Conservation (phyloP, 2,888 invertebrate species). For the Selenia dentaria region DNA sequence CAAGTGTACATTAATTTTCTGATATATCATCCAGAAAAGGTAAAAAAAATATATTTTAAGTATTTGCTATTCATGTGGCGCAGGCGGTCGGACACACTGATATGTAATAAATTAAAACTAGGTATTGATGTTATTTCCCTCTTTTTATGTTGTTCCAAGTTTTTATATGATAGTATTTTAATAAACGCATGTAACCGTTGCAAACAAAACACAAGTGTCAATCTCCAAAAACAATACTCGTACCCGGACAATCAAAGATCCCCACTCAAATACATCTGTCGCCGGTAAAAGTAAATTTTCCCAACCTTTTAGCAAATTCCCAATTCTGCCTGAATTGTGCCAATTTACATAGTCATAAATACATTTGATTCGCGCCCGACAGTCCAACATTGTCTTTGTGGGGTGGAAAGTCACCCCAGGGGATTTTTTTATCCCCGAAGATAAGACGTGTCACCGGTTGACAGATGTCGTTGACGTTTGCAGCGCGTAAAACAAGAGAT, state of each 20-base stretch:
- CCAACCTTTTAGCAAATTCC: conserved; percentile 58
- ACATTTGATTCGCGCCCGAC: conserved; percentile 62
- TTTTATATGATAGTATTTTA: no score
- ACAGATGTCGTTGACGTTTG: conserved; percentile 76
- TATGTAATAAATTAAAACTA: no score
- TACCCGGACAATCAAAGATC: conserved; percentile 44
- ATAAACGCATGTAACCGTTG: no score
- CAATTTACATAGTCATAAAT: conserved; percentile 84
- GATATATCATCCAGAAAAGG: no score
- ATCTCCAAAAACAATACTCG: conserved; percentile 29
- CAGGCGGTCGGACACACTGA: no score
- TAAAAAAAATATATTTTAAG: no score
- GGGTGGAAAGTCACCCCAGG: conserved; percentile 48
- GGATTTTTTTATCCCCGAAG: conserved; percentile 66
- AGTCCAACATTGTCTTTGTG: conserved; percentile 50
- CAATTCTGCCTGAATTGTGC: conserved; percentile 61
- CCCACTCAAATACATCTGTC: conserved; percentile 55
- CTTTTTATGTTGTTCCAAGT: no score
- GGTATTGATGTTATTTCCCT: no score
- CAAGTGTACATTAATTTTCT: no score
- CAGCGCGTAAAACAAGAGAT: conserved; percentile 67
- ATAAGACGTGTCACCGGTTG: conserved; percentile 76
- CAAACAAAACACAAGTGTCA: conserved; percentile 19
- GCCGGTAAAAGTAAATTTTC: conserved; percentile 50
- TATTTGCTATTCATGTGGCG: no score